Percentiles rank a stretch among this genome's conserved stretches.
Conservation (phyloP, 2,888 invertebrate genomes). For the Caradrina kadenii region DNA sequence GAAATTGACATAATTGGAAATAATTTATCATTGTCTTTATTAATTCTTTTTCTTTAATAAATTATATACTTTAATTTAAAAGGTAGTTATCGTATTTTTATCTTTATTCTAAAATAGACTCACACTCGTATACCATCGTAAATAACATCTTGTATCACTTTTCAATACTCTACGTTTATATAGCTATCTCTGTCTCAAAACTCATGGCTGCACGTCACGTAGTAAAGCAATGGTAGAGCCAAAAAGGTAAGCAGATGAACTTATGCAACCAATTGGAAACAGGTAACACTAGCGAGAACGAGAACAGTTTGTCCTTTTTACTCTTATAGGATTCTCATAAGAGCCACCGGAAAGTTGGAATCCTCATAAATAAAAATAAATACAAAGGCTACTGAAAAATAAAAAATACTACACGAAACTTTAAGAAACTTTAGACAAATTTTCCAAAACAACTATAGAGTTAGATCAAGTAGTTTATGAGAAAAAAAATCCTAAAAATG, state of each 20-base stretch:
- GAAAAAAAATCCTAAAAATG: conserved; percentile 60
- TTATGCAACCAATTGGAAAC: conserved; percentile 24
- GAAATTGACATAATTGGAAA: background rate
- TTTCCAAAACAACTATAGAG: background rate
- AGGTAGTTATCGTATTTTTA: background rate
- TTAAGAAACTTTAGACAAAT: too few relatives aligned
- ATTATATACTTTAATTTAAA: background rate
- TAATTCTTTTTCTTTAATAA: background rate
- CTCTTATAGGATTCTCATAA: conserved; percentile 50
- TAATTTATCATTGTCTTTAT: too few relatives aligned
- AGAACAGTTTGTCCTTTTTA: conserved; percentile 43
- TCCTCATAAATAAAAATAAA: conserved; percentile 4
- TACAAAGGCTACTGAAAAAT: background rate
- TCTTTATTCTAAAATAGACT: background rate
- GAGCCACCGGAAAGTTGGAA: conserved; percentile 32
- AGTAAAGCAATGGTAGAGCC: conserved; percentile 45
- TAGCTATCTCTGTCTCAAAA: conserved; percentile 32
- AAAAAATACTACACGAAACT: conserved; percentile 14
- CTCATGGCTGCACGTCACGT: conserved; percentile 12
- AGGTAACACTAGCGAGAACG: conserved; percentile 14
- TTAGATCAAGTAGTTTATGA: background rate
- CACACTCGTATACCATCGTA: background rate
- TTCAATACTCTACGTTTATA: conserved; percentile 1
- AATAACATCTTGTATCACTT: conserved; percentile 16
- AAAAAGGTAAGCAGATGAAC: conserved; percentile 36